A percentile compares a stretch with the other conserved stretches of the same genome.
Conservation (phyloP, 2,113 vertebrate genomes). For the Labrus mixtus region DNA sequence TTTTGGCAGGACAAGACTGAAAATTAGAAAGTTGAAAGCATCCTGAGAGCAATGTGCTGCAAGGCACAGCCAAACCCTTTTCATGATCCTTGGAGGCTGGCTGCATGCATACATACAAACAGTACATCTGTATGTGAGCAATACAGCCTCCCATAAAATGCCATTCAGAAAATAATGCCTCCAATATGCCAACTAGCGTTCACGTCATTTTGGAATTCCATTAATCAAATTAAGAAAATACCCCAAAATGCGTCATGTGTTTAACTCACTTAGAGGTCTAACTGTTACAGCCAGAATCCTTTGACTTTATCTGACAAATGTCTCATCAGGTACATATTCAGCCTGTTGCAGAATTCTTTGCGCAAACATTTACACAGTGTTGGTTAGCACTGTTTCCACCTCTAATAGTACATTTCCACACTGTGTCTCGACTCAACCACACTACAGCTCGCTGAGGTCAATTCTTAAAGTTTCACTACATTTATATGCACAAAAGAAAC, state of each 20-base stretch:
- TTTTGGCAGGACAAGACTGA: constrained; percentile 58
- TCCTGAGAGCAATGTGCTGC: constrained; percentile 78
- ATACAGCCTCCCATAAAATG: constrained; percentile 43
- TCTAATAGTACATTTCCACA: background rate
- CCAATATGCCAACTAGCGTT: constrained; percentile 53
- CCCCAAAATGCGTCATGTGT: constrained; percentile 30
- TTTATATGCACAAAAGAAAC: constrained; percentile 57
- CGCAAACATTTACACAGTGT: constrained; percentile 58
- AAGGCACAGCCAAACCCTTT: constrained; percentile 68
- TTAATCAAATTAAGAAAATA: constrained; percentile 38
- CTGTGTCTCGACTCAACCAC: constrained; percentile 8
- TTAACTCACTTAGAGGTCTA: constrained; percentile 14
- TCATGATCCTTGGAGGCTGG: constrained; percentile 39
- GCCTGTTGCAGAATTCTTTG: constrained; percentile 35
- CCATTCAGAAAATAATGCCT: constrained; percentile 32
- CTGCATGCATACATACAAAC: constrained; percentile 30
- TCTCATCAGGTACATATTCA: constrained; percentile 41
- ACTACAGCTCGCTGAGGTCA: constrained; percentile 3
- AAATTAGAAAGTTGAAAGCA: constrained; percentile 70
- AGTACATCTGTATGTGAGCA: constrained; percentile 36
- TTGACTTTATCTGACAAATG: constrained; percentile 31
- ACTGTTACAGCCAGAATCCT: constrained; percentile 16
- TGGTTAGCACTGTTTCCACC: constrained; percentile 28
- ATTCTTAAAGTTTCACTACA: constrained; percentile 8
- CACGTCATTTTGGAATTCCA: constrained; percentile 29